Evolutionary conservation across 1,140 invertebrate genomes (phyloP).

Genomic region (Drosophila subobscura): DNA sequence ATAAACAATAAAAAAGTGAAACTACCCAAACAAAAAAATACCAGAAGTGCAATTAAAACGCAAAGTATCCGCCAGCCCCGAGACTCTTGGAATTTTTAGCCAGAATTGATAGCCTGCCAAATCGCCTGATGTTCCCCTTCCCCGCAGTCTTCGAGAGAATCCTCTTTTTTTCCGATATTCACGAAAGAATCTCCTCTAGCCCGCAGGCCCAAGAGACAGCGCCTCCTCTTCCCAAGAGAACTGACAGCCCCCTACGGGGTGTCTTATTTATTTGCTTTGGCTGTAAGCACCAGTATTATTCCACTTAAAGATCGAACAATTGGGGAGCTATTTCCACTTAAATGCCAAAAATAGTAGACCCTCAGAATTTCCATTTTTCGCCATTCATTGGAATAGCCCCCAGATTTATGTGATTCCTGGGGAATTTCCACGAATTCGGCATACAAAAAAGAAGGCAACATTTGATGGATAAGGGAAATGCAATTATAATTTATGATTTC

Average conservation of each 20-base stretch:
- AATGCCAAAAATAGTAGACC: constrained; percentile 51
- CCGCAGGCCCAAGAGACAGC: too few species aligned
- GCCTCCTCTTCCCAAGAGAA: too few species aligned
- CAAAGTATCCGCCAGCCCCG: constrained; percentile 41
- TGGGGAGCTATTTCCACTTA: constrained; percentile 45
- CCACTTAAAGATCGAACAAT: constrained; percentile 53
- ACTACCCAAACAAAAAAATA: constrained; percentile 33
- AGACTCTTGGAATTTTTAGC: constrained; percentile 28
- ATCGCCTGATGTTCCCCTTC: constrained; percentile 1
- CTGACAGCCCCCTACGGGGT: constrained; percentile 2
- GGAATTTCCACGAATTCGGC: constrained; percentile 36
- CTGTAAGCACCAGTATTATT: constrained; percentile 49
- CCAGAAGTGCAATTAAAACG: constrained; percentile 58
- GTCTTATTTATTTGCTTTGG: constrained; percentile 48
- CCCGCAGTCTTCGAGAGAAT: background rate
- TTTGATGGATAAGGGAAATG: constrained; percentile 1
- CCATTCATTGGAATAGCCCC: constrained; percentile 42
- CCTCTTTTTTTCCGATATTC: background rate
- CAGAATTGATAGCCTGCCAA: constrained; percentile 38
- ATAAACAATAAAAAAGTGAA: constrained; percentile 11
- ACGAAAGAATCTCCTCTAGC: background rate
- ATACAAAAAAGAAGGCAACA: background rate
- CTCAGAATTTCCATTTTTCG: constrained; percentile 12
- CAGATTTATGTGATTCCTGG: constrained; percentile 46
- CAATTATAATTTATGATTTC: background rate